Conservation (phyloP, 2,113 vertebrate species). For the Sebastes fasciatus region DNA sequence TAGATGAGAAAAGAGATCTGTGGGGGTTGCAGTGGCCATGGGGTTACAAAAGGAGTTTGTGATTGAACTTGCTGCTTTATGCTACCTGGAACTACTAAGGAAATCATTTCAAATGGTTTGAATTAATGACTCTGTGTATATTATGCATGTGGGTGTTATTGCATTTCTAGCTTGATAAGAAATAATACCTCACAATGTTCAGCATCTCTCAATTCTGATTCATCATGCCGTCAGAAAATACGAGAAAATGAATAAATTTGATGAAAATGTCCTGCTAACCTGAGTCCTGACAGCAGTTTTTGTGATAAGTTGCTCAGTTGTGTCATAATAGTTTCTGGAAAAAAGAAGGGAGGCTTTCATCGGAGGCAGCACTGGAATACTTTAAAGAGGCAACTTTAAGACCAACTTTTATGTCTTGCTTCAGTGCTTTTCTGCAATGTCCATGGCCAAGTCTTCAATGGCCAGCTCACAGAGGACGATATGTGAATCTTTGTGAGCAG, state of each 20-base stretch:
- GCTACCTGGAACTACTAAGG: not conserved
- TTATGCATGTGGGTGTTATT: slow-evolving; percentile 8
- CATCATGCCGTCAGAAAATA: slow-evolving; percentile 16
- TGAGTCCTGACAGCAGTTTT: slow-evolving; percentile 22
- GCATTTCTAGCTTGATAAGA: slow-evolving; percentile 4
- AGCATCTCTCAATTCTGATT: slow-evolving; percentile 13
- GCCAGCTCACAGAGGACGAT: not conserved
- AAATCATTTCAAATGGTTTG: slow-evolving; percentile 5
- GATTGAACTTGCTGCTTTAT: slow-evolving; percentile 29
- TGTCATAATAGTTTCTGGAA: slow-evolving; percentile 22
- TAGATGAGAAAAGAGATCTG: slow-evolving; percentile 30
- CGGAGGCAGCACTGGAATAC: slow-evolving; percentile 3
- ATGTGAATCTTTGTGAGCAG: not conserved
- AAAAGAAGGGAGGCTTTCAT: slow-evolving; percentile 3
- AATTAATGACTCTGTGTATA: slow-evolving; percentile 7
- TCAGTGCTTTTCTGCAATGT: not conserved
- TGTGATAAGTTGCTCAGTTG: slow-evolving; percentile 16
- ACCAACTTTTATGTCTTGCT: not conserved
- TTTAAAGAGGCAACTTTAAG: slow-evolving; percentile 15
- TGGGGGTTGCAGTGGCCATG: slow-evolving; percentile 9
- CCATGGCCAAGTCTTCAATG: not conserved
- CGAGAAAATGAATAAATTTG: slow-evolving; percentile 20
- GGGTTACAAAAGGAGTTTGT: slow-evolving; percentile 18
- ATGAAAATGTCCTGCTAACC: slow-evolving; percentile 61
- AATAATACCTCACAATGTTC: slow-evolving; percentile 7